Evolutionary conservation across 2,888 invertebrate genomes (phyloP).

Genomic region (Myopa tessellatipennis): DNA sequence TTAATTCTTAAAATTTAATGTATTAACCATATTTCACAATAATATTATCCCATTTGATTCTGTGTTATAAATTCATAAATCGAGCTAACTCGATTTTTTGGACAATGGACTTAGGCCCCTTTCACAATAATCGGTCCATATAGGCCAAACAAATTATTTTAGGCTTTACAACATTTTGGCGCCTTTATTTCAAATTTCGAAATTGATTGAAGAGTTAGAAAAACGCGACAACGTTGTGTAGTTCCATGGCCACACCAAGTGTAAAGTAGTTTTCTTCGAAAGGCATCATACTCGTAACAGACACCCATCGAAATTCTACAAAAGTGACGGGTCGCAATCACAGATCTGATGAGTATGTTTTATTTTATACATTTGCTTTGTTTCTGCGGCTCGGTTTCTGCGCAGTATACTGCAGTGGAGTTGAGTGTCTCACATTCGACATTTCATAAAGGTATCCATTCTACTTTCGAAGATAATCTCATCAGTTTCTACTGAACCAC

Average conservation of each 20-base stretch:
- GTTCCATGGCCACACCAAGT: conserved; percentile 54
- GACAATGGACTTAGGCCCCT: no score
- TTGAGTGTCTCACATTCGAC: conserved; percentile 23
- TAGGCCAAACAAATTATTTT: no score
- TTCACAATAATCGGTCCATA: no score
- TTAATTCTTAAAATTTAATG: no score
- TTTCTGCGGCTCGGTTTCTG: no score
- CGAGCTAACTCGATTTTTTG: no score
- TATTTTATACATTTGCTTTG: no score
- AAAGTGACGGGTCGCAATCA: conserved; percentile 66
- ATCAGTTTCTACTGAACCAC: background rate
- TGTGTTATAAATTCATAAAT: no score
- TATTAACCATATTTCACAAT: no score
- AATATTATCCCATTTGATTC: no score
- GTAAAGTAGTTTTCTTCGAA: background rate
- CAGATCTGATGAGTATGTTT: conserved; percentile 46
- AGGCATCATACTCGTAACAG: conserved; percentile 22
- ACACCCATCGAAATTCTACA: conserved; percentile 44
- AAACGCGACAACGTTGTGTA: conserved; percentile 55
- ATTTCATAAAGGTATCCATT: background rate
- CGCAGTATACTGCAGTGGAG: background rate
- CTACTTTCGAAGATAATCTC: no score
- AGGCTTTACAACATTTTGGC: conserved; percentile 2
- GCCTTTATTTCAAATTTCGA: conserved; percentile 21
- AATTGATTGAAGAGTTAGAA: conserved; percentile 8